A percentile compares a stretch with the other conserved stretches of the same genome.
These are phyloP conservation scores for Ophioninae sp. DNA, from an alignment of 2,888 invertebrate species.

Conservation along the genomic window DNA sequence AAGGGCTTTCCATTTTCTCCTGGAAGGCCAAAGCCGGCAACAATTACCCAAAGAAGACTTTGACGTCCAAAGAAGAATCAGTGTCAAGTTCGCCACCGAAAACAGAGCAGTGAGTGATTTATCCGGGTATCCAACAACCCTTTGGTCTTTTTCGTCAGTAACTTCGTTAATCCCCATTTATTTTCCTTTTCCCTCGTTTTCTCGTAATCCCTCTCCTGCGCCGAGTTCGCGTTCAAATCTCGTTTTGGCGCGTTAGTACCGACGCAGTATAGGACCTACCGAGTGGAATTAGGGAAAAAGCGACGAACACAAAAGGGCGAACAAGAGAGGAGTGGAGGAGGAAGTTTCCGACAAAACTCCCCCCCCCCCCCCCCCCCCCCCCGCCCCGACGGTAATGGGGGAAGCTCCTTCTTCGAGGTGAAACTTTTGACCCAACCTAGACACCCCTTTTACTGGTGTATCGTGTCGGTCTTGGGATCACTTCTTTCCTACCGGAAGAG, in stretches of 20 bases:
- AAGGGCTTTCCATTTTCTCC: too few species aligned
- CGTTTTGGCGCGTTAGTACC: conserved; percentile 44
- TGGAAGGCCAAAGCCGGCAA: too few species aligned
- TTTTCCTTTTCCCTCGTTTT: conserved; percentile 2
- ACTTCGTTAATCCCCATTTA: neutral
- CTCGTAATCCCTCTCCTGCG: neutral
- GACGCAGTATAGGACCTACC: conserved; percentile 19
- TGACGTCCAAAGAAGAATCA: too few species aligned
- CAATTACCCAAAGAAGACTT: too few species aligned
- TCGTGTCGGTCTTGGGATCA: conserved; percentile 38
- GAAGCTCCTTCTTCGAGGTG: conserved; percentile 18
- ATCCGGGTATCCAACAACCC: too few species aligned
- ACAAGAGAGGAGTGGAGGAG: conserved; percentile 18
- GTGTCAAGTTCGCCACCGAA: too few species aligned
- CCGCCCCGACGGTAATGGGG: conserved; percentile 62
- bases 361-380: conserved; percentile 40
- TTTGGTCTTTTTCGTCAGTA: too few species aligned
- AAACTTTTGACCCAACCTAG: conserved; percentile 44
- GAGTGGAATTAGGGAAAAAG: conserved; percentile 3
- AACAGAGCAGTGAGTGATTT: too few species aligned
- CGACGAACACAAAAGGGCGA: conserved; percentile 14
- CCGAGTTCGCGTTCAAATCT: conserved; percentile 37
- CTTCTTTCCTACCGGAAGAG: conserved; percentile 31
- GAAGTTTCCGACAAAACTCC: conserved; percentile 65
- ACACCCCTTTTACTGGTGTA: conserved; percentile 7